Conservation (phyloP, 2,797 vertebrate genomes). For the Pitangus sulphuratus region DNA sequence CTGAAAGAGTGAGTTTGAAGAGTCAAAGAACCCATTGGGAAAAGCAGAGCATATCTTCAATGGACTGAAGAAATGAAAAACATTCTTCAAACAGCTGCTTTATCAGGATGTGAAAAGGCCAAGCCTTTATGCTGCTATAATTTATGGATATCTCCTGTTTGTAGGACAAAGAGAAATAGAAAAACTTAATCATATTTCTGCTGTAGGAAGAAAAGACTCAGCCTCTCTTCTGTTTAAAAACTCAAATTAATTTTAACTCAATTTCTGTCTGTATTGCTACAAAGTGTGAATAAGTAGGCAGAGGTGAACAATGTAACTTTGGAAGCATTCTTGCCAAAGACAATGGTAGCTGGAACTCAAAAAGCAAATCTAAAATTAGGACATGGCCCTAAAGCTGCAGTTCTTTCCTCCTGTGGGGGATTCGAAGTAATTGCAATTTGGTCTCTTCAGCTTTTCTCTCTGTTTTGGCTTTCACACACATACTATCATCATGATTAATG, state of each 20-base stretch:
- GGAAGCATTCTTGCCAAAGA: background rate
- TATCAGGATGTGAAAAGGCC: slow-evolving; percentile 42
- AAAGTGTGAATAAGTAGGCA: background rate
- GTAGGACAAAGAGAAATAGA: slow-evolving; percentile 56
- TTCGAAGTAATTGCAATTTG: background rate
- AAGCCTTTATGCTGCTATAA: slow-evolving; percentile 38
- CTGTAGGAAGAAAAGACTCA: slow-evolving; percentile 19
- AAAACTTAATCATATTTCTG: slow-evolving; percentile 47
- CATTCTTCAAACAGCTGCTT: slow-evolving; percentile 48
- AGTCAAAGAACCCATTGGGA: slow-evolving; percentile 42
- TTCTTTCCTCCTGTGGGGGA: background rate
- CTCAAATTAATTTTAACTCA: slow-evolving; percentile 25
- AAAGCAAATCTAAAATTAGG: background rate
- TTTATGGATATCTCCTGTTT: slow-evolving; percentile 57
- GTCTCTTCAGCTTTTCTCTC: slow-evolving; percentile 13
- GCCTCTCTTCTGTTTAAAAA: background rate
- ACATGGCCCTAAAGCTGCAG: background rate
- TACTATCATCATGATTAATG: slow-evolving; percentile 13
- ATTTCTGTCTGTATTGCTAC: background rate
- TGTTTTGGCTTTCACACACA: background rate
- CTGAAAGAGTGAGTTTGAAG: slow-evolving; percentile 33
- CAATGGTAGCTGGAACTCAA: background rate
- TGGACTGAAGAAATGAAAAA: slow-evolving; percentile 50
- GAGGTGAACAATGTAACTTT: background rate
- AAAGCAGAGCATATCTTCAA: slow-evolving; percentile 38